Evolutionary conservation across 2,113 vertebrate species (phyloP).

Genomic region (Nettapus auritus): DNA sequence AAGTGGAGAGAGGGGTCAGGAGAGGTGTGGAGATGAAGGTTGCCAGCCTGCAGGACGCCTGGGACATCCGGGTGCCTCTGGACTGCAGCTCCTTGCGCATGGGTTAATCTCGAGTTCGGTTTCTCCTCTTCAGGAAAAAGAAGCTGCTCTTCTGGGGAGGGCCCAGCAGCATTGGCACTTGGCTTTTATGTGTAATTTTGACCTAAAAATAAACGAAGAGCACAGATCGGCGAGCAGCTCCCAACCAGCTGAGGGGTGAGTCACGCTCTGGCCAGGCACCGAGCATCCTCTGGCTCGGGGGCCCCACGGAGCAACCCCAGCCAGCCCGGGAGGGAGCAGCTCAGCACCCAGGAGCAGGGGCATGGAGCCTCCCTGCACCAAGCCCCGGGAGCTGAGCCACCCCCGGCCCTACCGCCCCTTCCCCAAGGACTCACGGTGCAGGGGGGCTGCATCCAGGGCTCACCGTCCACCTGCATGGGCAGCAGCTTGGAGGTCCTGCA

Average conservation of each 20-base stretch:
- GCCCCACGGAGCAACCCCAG: accelerated
- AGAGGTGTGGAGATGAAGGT: neutral
- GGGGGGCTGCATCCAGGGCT: conserved; percentile 96
- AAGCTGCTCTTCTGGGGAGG: conserved; percentile 92
- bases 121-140: conserved; percentile 90
- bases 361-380: neutral
- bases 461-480: conserved; percentile 97
- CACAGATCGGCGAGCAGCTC: neutral
- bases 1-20: neutral
- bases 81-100: neutral
- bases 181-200: conserved; percentile 94
- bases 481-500: conserved; percentile 89
- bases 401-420: neutral
- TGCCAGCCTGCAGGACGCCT: neutral
- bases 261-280: neutral
- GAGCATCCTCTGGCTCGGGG: neutral
- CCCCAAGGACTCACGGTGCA: conserved; percentile 83
- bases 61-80: neutral
- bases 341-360: accelerated
- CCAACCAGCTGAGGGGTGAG: neutral
- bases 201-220: conserved; percentile 78
- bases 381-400: neutral
- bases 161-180: conserved; percentile 92
- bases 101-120: conserved; percentile 83
- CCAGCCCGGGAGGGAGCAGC: neutral